Evolutionary conservation across 2,888 invertebrate species (phyloP).

Genomic region (Pediacus dermestoides): DNA sequence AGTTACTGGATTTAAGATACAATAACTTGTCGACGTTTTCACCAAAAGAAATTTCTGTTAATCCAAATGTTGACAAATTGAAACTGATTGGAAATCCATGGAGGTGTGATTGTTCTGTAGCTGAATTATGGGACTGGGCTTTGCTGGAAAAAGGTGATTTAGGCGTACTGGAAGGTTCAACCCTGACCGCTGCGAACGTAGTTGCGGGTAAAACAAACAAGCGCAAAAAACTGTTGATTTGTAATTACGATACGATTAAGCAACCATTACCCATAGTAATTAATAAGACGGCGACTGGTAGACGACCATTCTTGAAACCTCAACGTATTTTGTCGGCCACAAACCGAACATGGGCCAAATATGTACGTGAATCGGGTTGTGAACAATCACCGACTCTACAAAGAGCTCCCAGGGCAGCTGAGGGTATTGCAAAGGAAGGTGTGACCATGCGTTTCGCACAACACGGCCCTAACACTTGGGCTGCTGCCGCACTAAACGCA

Average conservation of each 20-base stretch:
- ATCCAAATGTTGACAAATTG: constrained; percentile 58
- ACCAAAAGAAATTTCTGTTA: constrained; percentile 55
- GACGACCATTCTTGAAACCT: constrained; percentile 57
- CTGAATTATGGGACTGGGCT: constrained; percentile 73
- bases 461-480: constrained; percentile 40
- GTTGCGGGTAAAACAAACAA: constrained; percentile 60
- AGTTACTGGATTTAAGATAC: constrained; percentile 61
- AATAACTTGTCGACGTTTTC: constrained; percentile 61
- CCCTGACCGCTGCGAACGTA: constrained; percentile 60
- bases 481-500: constrained; percentile 46
- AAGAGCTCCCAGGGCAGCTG: constrained; percentile 31
- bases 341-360: constrained; percentile 70
- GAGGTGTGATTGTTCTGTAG: constrained; percentile 65
- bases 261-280: constrained; percentile 52
- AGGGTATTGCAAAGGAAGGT: constrained; percentile 23
- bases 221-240: constrained; percentile 61
- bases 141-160: constrained; percentile 62
- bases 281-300: constrained; percentile 54
- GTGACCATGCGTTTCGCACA: constrained; percentile 24
- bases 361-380: constrained; percentile 64
- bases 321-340: constrained; percentile 57
- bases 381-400: constrained; percentile 37
- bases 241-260: constrained; percentile 60
- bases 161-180: constrained; percentile 63
- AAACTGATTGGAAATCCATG: constrained; percentile 68